A percentile compares a stretch with the other conserved stretches of the same genome.
Conservation (phyloP, 1,140 invertebrate genomes). For the Calliphora vicina region DNA sequence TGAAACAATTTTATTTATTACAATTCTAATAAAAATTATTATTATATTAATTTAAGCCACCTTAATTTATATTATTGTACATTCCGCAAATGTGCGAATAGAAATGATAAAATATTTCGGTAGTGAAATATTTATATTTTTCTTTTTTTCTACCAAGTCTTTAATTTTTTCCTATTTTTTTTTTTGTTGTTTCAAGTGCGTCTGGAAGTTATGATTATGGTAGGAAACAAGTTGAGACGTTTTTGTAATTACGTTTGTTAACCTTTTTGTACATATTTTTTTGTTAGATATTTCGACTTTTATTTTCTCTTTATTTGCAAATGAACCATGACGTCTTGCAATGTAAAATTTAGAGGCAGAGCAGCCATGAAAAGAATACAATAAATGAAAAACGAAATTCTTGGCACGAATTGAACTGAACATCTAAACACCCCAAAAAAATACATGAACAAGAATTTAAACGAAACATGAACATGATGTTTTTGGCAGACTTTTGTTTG, state of each 20-base stretch:
- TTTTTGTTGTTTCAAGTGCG: conserved; percentile 8
- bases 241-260: conserved; percentile 19
- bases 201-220: conserved; percentile 19
- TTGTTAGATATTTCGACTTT: too few relatives aligned
- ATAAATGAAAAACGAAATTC: conserved; percentile 4
- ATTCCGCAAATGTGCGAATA: too few relatives aligned
- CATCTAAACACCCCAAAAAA: neutral
- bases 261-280: neutral
- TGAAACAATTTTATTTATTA: too few relatives aligned
- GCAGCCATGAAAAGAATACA: too few relatives aligned
- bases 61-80: too few relatives aligned
- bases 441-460: neutral
- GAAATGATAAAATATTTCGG: neutral
- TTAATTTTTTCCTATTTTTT: neutral
- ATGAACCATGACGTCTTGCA: conserved; percentile 4
- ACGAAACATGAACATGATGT: neutral
- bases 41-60: too few relatives aligned
- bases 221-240: neutral
- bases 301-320: conserved; percentile 12
- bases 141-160: neutral
- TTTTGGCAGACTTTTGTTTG: neutral
- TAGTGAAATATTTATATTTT: neutral
- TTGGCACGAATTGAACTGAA: conserved; percentile 15
- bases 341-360: neutral
- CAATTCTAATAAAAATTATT: too few relatives aligned